Base-by-base conservation (phyloP, 30 jellyfish, hydroid and myxozoan genomes). In the Aurelia coerulea region DNA sequence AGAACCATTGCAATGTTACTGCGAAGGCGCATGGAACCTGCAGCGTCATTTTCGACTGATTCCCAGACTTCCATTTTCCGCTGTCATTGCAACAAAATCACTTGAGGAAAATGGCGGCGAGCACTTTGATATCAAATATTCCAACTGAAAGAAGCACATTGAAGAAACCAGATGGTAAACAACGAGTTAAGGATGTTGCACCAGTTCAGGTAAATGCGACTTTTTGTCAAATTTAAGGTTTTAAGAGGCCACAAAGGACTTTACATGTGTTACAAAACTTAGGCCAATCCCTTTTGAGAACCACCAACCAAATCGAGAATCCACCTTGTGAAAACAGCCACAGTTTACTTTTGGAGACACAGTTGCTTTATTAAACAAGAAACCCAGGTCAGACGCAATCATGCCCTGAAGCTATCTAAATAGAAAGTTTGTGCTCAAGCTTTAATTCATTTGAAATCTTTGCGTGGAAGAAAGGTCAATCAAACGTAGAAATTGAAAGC, bases 91-190 rank as follows among this genome's bases (percentile, higher is more conserved):
- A 59, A 70, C 80, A 46, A 46, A 68, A 74, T 54, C 65, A 66
- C 53, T 75, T 53, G 67, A 23, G 46, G 54, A 79, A 83, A 18
- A 87, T 87, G 96, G 96, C 96, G 96, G 96, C 96, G 64, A 87
- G 96, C 50, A 68, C 96, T 14, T 53, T 87, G 37, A 56, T 87
- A 62, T 85, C 95, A 14, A 87, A 51, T 60, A 66, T 78, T 37
- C 88, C 88, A 8, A 49, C 97, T 17, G 90, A 80, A 60, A 74
- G 85, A 65, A 89, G 83, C 32, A 73, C 13, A 29, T 76, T 78
- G 69, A 75, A 42, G 37, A 89, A 89, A 50, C 49, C 92, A 10
- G 92, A 79, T 52, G 91, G 89, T 79, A 89, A 89, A 69, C 97
- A 90, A 46, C 81, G 73, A 51, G 62, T 89, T 37, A 80, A 75